phyloP scores from a whole-genome alignment of 2,113 vertebrate genomes.

The Anguilla japonica region DNA sequence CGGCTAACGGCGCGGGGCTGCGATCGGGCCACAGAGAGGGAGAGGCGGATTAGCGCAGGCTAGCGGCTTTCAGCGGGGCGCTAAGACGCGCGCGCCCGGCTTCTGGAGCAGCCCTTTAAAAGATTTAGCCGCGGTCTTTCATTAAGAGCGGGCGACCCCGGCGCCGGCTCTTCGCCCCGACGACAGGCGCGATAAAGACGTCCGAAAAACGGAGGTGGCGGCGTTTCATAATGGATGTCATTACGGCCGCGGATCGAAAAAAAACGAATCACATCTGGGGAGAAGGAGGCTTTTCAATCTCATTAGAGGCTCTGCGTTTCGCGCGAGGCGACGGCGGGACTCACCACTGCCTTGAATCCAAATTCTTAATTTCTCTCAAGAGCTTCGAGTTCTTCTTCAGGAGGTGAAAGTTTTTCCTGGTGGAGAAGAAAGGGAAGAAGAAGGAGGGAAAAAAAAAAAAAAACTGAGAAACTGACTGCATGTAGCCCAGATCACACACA shows the following conservation, averaged over 20 bases:
- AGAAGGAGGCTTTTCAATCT: neutral
- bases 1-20: constrained; percentile 34
- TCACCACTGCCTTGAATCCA: constrained; percentile 98
- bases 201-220: neutral
- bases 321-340: constrained; percentile 33
- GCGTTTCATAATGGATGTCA: neutral
- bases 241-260: neutral
- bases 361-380: constrained; percentile 92
- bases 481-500: too few species aligned
- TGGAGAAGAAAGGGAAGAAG: constrained; percentile 38
- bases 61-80: constrained; percentile 35
- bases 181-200: neutral
- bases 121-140: constrained; percentile 29
- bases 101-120: constrained; percentile 45
- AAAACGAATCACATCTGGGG: neutral
- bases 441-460: neutral
- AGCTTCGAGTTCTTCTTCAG: constrained; percentile 98
- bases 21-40: constrained; percentile 49
- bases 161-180: neutral
- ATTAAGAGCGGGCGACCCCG: constrained; percentile 3
- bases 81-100: constrained; percentile 33
- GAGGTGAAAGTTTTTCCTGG: constrained; percentile 94
- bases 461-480: neutral
- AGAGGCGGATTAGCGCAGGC: constrained; percentile 48
- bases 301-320: neutral